Conservation (phyloP, 2,797 vertebrate species). For the Podargus strigoides region DNA sequence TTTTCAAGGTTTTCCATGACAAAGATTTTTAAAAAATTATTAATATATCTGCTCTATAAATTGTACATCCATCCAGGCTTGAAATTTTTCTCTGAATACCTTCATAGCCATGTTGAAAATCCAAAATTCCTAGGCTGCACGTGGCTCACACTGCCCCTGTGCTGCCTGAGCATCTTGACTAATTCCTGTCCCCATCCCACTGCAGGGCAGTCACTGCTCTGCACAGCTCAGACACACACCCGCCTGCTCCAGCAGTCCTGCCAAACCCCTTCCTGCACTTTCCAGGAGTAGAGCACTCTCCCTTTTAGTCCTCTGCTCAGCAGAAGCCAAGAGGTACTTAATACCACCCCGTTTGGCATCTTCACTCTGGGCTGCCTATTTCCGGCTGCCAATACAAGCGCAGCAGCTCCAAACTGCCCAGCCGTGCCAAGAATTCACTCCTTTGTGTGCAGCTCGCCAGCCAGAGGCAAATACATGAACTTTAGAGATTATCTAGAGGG, state of each 20-base stretch:
- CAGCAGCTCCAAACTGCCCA: background rate
- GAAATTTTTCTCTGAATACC: background rate
- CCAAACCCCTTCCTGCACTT: background rate
- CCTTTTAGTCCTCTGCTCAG: background rate
- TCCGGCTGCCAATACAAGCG: conserved; percentile 36
- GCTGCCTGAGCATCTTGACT: background rate
- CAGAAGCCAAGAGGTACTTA: conserved; percentile 1
- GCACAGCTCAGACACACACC: background rate
- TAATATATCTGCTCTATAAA: background rate
- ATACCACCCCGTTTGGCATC: conserved; percentile 14
- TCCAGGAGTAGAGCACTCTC: background rate
- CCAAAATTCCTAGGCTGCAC: background rate
- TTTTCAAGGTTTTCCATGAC: background rate
- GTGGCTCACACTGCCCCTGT: background rate
- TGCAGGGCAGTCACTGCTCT: background rate
- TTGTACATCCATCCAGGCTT: background rate
- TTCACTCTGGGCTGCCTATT: conserved; percentile 5
- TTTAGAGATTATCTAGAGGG: conserved; percentile 28
- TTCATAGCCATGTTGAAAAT: background rate
- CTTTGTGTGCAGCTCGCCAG: background rate
- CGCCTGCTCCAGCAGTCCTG: background rate
- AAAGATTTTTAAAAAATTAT: background rate
- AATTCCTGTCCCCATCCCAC: background rate
- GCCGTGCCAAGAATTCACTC: background rate
- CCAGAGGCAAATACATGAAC: conserved; percentile 49